A percentile compares a stretch with the other conserved stretches of the same genome.
phyloP scores from a whole-genome alignment of 2,113 vertebrate species.

The Ceuthmochares aereus region DNA sequence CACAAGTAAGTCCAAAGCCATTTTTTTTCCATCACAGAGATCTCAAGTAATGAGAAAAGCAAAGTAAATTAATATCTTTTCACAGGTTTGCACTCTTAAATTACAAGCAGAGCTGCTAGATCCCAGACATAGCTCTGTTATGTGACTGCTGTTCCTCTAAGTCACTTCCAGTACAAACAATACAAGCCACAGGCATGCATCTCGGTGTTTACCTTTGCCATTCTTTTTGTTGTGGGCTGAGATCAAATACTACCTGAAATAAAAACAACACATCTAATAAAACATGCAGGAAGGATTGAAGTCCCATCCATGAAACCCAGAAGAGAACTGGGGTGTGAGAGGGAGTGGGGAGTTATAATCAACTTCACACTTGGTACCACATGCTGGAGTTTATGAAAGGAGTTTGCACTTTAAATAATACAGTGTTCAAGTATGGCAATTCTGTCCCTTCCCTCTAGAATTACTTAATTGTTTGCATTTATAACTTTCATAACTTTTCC shows the following conservation, averaged over 20 bases:
- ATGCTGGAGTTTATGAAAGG: neutral
- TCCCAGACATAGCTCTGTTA: neutral
- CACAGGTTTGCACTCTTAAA: neutral
- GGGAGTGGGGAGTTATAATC: neutral
- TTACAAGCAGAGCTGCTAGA: neutral
- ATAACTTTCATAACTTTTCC: neutral
- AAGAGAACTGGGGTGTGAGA: neutral
- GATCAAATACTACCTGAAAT: constrained; percentile 91
- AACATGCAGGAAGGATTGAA: neutral
- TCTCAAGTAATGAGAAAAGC: neutral
- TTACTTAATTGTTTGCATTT: neutral
- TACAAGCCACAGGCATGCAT: neutral
- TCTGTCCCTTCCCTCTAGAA: neutral
- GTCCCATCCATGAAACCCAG: neutral
- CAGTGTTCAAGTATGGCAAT: neutral
- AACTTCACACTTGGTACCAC: neutral
- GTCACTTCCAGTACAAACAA: neutral
- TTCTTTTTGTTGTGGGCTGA: constrained; percentile 88
- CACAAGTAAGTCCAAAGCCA: neutral
- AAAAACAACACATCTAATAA: constrained; percentile 25
- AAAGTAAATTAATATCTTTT: neutral
- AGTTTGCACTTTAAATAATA: neutral
- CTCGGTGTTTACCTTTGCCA: constrained; percentile 89
- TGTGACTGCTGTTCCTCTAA: neutral
- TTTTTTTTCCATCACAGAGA: neutral